A percentile compares a stretch with the other conserved stretches of the same genome.
phyloP scores from a whole-genome alignment of 2,797 vertebrate genomes.

The Cephalopachus bancanus region DNA sequence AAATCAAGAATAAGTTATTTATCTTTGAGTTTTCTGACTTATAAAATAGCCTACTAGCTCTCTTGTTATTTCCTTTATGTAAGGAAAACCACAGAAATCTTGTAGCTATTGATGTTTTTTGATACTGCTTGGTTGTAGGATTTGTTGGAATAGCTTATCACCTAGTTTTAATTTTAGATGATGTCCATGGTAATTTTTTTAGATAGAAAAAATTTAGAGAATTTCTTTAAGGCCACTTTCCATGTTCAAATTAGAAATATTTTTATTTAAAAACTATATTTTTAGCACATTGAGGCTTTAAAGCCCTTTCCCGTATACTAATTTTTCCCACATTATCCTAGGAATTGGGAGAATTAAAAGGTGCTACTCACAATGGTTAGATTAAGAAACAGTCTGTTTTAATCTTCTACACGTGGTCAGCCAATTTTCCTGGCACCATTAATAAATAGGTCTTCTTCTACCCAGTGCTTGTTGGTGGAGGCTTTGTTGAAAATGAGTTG shows the following conservation, averaged over 20 bases:
- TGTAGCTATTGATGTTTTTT: neutral
- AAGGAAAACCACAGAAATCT: neutral
- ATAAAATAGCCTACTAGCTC: neutral
- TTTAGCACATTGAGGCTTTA: neutral
- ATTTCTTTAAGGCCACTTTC: neutral
- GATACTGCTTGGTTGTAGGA: neutral
- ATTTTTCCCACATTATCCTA: neutral
- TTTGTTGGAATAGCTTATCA: neutral
- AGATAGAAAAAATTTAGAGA: neutral
- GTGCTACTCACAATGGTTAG: neutral
- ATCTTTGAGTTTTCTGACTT: neutral
- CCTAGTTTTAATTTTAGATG: neutral
- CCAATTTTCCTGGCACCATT: no score
- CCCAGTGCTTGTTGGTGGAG: no score
- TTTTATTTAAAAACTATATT: neutral
- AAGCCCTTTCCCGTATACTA: neutral
- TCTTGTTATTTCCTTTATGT: neutral
- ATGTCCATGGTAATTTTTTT: neutral
- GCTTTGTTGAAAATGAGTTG: no score
- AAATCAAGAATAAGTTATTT: neutral
- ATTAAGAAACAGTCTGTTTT: neutral
- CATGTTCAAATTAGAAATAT: neutral
- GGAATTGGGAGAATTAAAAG: neutral
- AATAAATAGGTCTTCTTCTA: no score
- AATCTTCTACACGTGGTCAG: no score